Evolutionary conservation across 2,888 invertebrate genomes (phyloP).

Genomic region (Venusia cambrica): DNA sequence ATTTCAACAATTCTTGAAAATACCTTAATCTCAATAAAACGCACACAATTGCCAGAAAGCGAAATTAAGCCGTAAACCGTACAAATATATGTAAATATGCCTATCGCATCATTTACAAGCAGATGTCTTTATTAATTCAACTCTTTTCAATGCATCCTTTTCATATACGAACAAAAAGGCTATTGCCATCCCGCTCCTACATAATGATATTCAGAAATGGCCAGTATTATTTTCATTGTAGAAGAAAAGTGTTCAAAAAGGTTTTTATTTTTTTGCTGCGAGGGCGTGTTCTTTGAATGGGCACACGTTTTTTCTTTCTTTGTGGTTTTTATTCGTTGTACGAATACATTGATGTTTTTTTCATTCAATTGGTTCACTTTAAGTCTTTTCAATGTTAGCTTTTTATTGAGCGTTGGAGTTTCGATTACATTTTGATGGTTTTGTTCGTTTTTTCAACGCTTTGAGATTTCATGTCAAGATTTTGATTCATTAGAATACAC

Average conservation of each 20-base stretch:
- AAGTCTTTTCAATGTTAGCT: slow-evolving; percentile 45
- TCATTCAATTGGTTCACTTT: slow-evolving; percentile 45
- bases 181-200: slow-evolving; percentile 41
- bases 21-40: slow-evolving; percentile 15
- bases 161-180: slow-evolving; percentile 34
- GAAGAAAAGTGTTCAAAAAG: slow-evolving; percentile 61
- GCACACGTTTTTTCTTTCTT: slow-evolving; percentile 38
- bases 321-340: slow-evolving; percentile 43
- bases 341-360: slow-evolving; percentile 50
- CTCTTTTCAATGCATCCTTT: slow-evolving; percentile 39
- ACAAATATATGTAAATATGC: slow-evolving; percentile 36
- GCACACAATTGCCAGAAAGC: slow-evolving; percentile 21
- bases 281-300: slow-evolving; percentile 39
- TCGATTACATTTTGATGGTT: slow-evolving; percentile 44
- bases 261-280: slow-evolving; percentile 41
- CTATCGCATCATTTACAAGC: slow-evolving; percentile 48
- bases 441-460: slow-evolving; percentile 31
- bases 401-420: slow-evolving; percentile 31
- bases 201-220: slow-evolving; percentile 66
- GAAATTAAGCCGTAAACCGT: slow-evolving; percentile 31
- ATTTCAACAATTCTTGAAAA: too few species aligned
- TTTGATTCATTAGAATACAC: slow-evolving; percentile 8
- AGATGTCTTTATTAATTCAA: slow-evolving; percentile 56
- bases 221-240: slow-evolving; percentile 56
- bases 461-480: slow-evolving; percentile 10